Evolutionary conservation across 2,113 vertebrate species (phyloP), one percentile per base, ranked within the genome.

Genomic region (Phrynocephalus versicolor): DNA sequence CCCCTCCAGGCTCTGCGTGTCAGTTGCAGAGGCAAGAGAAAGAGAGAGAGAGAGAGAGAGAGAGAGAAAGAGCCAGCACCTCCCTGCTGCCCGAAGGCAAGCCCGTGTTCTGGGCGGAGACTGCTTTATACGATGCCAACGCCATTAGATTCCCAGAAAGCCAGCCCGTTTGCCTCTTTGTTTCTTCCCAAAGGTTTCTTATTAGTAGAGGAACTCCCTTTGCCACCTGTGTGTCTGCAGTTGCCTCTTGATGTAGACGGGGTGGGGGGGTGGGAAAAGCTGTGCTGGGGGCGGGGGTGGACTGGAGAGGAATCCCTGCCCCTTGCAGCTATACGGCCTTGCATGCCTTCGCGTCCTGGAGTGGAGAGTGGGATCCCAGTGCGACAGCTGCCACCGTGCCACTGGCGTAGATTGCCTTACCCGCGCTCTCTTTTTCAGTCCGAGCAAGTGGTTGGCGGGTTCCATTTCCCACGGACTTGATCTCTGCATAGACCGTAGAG

Each of bases 101-200:
- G 81, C n/a, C 27, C 64, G 6, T 64, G 1, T 35, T 74, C 21
- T 16, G 6, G 57, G 51, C 3, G 30, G 37, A 30, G 27, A 60
- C 2, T 6, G 3, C 8, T 1, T 0, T 73, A 62, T 35, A 76
- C 1, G 0, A 14, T 39, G 33, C 30, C 75, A 83, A 85, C 60
- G 27, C 74, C 6, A 1, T 78, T 6, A 1, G 83, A 82, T 76
- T 58, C 1, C 55, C 33, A 0, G 87, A 81, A 57, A 78, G 65
- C 60, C 80, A 15, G 33, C 23, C 81, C 85, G 75, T 83, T 88
- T 16, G 5, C 70, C 62, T 64, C 23, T 0, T 80, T 72, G 77
- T 89, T 78, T 64, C 85, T 45, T 21, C 4, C 81, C 1, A 19
- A 82, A 88, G 81, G 64, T 86, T 81, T 78, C 76, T 82, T 73